Conservation (phyloP, 1,140 invertebrate species). For the Eupeodes corollae region DNA sequence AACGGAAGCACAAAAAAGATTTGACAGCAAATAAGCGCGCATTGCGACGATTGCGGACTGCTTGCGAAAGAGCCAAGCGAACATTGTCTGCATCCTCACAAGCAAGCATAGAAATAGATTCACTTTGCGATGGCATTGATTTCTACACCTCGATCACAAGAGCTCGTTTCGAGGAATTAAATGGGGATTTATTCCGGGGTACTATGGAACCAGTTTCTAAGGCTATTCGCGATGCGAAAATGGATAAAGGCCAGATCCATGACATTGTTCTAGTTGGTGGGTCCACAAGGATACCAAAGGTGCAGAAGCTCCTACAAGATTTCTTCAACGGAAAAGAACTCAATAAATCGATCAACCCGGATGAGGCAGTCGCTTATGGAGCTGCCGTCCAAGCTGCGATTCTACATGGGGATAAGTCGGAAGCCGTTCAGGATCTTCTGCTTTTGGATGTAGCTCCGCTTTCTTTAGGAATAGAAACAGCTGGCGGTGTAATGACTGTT, state of each 20-base stretch:
- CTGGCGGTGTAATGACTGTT: conserved; percentile 93
- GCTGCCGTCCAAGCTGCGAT: conserved; percentile 87
- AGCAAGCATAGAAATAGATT: conserved; percentile 89
- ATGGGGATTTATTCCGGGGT: conserved; percentile 81
- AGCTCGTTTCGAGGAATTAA: conserved; percentile 88
- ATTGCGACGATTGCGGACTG: conserved; percentile 76
- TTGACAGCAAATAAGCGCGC: conserved; percentile 79
- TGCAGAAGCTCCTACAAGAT: conserved; percentile 87
- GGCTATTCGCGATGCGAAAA: conserved; percentile 82
- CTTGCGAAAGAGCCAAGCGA: conserved; percentile 90
- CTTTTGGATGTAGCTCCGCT: conserved; percentile 88
- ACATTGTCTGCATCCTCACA: conserved; percentile 89
- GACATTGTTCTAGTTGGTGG: conserved; percentile 96
- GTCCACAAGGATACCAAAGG: conserved; percentile 94
- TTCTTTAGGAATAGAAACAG: conserved; percentile 95
- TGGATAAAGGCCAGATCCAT: conserved; percentile 83
- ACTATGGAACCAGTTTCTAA: conserved; percentile 94
- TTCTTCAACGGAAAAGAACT: conserved; percentile 96
- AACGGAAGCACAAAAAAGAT: conserved; percentile 93
- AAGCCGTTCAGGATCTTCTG: conserved; percentile 78
- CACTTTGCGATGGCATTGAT: conserved; percentile 87
- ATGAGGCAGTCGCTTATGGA: conserved; percentile 85
- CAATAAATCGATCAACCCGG: conserved; percentile 92
- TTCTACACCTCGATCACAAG: conserved; percentile 93
- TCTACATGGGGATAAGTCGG: conserved; percentile 85